Conservation (phyloP, 1,140 invertebrate species). For the Coenobita brevimanus region DNA sequence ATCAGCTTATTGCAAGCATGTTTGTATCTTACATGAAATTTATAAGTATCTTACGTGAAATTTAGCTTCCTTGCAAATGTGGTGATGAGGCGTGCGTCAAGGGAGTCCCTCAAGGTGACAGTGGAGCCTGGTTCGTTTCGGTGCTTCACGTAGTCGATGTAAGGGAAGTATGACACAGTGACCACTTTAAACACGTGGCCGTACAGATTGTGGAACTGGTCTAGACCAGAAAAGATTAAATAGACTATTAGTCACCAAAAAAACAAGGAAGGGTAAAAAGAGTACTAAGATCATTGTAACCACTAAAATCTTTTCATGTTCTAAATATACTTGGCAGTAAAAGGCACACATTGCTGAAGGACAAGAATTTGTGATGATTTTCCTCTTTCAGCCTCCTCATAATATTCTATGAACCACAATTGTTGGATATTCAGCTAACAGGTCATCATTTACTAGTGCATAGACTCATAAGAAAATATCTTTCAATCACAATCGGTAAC, state of each 20-base stretch:
- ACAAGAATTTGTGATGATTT: no score
- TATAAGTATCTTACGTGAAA: constrained; percentile 9
- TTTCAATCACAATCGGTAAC: no score
- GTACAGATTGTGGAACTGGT: background rate
- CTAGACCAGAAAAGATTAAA: background rate
- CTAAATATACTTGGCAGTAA: no score
- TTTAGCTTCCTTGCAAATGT: background rate
- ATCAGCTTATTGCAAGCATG: background rate
- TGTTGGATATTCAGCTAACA: no score
- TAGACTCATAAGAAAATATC: no score
- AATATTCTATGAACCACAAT: no score
- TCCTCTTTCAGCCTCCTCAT: no score
- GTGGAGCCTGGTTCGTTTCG: background rate
- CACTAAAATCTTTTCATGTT: background rate
- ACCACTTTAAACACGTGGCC: background rate
- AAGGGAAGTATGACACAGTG: constrained; percentile 10
- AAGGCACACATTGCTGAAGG: no score
- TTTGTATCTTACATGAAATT: background rate
- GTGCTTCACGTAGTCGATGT: background rate
- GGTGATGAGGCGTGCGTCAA: background rate
- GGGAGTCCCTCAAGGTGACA: constrained; percentile 5
- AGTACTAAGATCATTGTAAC: background rate
- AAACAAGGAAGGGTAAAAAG: background rate
- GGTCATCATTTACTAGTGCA: no score
- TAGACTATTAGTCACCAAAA: background rate